phyloP scores from a whole-genome alignment of 37 sponge, comb jelly and placozoan genomes.

The Cladorhizidae sp. region DNA sequence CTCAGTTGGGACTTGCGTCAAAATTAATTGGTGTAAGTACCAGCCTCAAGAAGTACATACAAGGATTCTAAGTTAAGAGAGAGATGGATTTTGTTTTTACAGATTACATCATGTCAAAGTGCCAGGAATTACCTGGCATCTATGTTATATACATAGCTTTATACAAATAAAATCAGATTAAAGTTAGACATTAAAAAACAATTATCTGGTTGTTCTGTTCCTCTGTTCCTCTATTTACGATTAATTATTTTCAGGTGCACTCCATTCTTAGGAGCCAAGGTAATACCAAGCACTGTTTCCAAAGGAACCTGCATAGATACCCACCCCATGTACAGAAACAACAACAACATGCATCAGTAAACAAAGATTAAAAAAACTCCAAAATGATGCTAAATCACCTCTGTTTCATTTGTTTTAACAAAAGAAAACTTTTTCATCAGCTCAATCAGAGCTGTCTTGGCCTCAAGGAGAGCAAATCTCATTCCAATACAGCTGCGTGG shows the following conservation, averaged over 20 bases:
- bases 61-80: too few species aligned
- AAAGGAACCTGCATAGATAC: constrained; percentile 34
- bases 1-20: too few species aligned
- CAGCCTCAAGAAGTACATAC: too few species aligned
- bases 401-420: constrained; percentile 44
- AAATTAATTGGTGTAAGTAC: too few species aligned
- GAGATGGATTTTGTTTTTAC: too few species aligned
- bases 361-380: not conserved
- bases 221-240: too few species aligned
- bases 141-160: too few species aligned
- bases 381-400: constrained; percentile 9
- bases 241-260: constrained; percentile 29
- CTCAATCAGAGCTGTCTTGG: constrained; percentile 65
- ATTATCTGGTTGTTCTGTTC: too few species aligned
- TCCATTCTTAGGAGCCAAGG: constrained; percentile 66
- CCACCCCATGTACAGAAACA: not conserved
- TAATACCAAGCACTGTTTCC: constrained; percentile 56
- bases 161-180: too few species aligned
- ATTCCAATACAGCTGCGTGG: constrained; percentile 82
- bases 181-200: too few species aligned
- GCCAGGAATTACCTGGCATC: too few species aligned
- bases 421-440: constrained; percentile 61
- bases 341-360: not conserved
- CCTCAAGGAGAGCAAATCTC: constrained; percentile 78
- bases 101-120: too few species aligned